Evolutionary conservation across 2,797 vertebrate species (phyloP), one percentile per base, ranked within the genome.

Genomic region (Hemibagrus guttatus): DNA sequence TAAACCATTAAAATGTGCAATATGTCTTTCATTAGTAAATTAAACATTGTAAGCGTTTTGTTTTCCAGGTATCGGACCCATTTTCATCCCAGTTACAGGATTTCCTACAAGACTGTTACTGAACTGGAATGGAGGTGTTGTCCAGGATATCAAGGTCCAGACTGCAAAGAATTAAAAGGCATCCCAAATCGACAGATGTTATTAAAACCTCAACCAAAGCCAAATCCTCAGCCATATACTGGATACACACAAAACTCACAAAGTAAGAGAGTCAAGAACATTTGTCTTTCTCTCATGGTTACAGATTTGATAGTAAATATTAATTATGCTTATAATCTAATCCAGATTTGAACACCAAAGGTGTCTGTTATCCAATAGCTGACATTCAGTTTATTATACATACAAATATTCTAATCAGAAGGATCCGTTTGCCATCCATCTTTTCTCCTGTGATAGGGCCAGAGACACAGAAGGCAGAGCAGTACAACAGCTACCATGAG

Each of bases 111-210:
- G 94, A 96, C 90, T 1, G 96, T 99, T 46, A 98, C 98, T 4
- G 97, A 97, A 91, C 85, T 99, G 56, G 97, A 98, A 83, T 99
- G 98, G 98, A 97, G 96, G 71, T 99, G 98, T 90, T 99, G 98
- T 89, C 98, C 98, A 0, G 97, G 97, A 31, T 97, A 96, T 92
- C 96, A 94, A 91, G 98, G 98, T 74, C 94, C 92, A 21, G 95
- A 98, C 92, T 99, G 98, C 90, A 96, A 93, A 93, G 96, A 98
- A 87, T 92, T 95, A 88, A 97, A 96, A 93, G 95, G 96, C 83
- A 86, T 94, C 4, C 92, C 92, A 31, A 91, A 94, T 58, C 87
- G 83, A 87, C 94, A 93, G 81, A 89, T 84, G 0, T 85, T 86
- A 8, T 88, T 90, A 79, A 92, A 90, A 90, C 89, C 72, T 12